Percentiles rank a stretch among this genome's conserved stretches.
These are phyloP conservation scores for Hybos culiciformis DNA, from an alignment of 2,888 invertebrate genomes.

Conservation along the genomic window DNA sequence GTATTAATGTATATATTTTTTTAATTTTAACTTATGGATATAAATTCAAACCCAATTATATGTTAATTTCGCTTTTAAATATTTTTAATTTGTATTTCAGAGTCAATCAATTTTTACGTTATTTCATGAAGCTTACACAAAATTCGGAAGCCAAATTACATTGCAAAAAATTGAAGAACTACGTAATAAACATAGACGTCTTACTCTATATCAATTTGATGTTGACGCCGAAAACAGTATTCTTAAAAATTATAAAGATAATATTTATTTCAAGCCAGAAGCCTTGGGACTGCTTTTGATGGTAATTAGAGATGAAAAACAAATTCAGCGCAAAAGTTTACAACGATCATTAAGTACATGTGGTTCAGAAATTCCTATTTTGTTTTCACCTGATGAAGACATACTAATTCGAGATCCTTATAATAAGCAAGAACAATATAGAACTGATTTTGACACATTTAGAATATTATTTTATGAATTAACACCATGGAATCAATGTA, in stretches of 20 bases:
- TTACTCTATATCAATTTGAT: constrained; percentile 86
- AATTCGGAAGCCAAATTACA: constrained; percentile 62
- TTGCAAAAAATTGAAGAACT: constrained; percentile 79
- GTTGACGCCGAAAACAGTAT: constrained; percentile 80
- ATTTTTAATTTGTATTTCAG: constrained; percentile 29
- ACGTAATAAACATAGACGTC: constrained; percentile 76
- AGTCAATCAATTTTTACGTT: constrained; percentile 67
- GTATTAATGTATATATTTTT: not conserved
- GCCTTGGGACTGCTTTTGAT: constrained; percentile 29
- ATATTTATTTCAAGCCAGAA: constrained; percentile 33
- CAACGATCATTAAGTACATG: constrained; percentile 19
- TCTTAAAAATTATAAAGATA: constrained; percentile 65
- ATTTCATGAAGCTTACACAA: constrained; percentile 74
- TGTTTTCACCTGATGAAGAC: constrained; percentile 19
- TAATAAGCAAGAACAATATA: constrained; percentile 75
- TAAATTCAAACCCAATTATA: too few species aligned
- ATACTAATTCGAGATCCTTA: constrained; percentile 51
- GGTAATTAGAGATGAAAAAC: constrained; percentile 33
- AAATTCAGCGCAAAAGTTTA: constrained; percentile 26
- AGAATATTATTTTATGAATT: constrained; percentile 70
- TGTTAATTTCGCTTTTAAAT: too few species aligned
- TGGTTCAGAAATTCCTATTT: constrained; percentile 27
- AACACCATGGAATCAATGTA: constrained; percentile 84
- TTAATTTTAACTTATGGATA: not conserved
- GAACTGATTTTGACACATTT: constrained; percentile 83